Evolutionary conservation across 2,797 vertebrate genomes (phyloP), one percentile per base, ranked within the genome.

Genomic region (Catostomus latipinnis): DNA sequence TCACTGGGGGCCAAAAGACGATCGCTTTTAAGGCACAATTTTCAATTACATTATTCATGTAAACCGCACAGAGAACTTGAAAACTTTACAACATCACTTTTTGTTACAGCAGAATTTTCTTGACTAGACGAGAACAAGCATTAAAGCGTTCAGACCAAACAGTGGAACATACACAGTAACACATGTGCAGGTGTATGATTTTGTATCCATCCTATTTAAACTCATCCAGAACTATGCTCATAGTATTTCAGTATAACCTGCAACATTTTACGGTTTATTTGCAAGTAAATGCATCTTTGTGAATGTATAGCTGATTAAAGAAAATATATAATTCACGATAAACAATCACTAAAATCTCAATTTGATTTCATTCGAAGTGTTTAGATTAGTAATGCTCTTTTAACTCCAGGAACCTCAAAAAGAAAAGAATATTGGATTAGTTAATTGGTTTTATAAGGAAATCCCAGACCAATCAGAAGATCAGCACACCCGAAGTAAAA

Each of bases 391-490:
- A 80, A 69, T 56, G 53, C 60, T 43, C 43, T 54, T 71, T 63
- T 45, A 61, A 54, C 58, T 60, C 22, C 34, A 53, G 54, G 61
- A 71, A 82, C 70, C 53, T 46, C 76, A 71, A 57, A 73, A 34
- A 34, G 62, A 69, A 45, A 54, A 56, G 16, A 18, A 22, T 22
- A 22, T 68, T 58, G 71, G 65, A 76, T 91, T 87, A 81, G 83
- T 92, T 88, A 90, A 88, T 88, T 90, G 89, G 88, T 88, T 92
- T 94, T 92, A 93, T 92, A 89, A 91, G 87, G 87, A 93, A 91
- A 94, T 76, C 11, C 43, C 50, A 87, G 80, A 83, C 56, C 80
- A 85, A 87, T 83, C 81, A 83, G 74, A 76, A 65, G 90, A 89
- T 87, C 86, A 88, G 91, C 91, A 91, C 90, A 92, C 88, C 88